Evolutionary conservation across 2,888 invertebrate species (phyloP), one percentile per base, ranked within the genome.

Genomic region (Sicus ferrugineus): DNA sequence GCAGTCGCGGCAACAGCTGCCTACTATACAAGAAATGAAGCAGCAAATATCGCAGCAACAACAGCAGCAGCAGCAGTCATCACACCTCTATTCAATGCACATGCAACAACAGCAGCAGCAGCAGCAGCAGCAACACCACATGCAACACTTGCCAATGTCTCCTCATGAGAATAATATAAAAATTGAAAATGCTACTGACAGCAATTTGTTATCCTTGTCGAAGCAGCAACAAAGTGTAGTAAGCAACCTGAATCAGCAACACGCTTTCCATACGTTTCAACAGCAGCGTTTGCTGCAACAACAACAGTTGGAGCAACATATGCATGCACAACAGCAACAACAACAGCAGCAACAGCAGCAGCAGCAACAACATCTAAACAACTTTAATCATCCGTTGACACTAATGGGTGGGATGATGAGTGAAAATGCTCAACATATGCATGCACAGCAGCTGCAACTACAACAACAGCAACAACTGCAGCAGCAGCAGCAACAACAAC

Each of bases 371-470:
- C 74, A 80, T 58, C 78, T 76, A 69, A 77, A 76, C 68, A 77
- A 78, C 69, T 80, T 70, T 50, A 77, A 74, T 64, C 38, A 58
- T 14, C 83, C 82, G n/a, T 72, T 79, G 50, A 74, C 80, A 21
- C 78, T 82, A 79, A 79, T 83, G 73, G 80, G 83, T 6, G 83
- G 83, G 52, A 81, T 83, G 82, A 81, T 81, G 77, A 76, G 9
- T n/a, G 54, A 77, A 69, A 69, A 71, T 28, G 72, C 75, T 19
- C 80, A 80, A 46, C 80, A 80, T 71, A 77, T 79, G 23, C 76
- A 76, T 46, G 72, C 72, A 21, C 75, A 74, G 31, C 75, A 73
- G 48, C 72, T 72, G 68, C 74, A 73, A 56, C 66, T 65, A 11
- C 70, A 65, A 31, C 58, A 48, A 19, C 42, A 52, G 31, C 72